A percentile compares a stretch with the other conserved stretches of the same genome.
These are phyloP conservation scores for Chrysotoxum bicinctum DNA, from an alignment of 2,888 invertebrate genomes.

Conservation along the genomic window DNA sequence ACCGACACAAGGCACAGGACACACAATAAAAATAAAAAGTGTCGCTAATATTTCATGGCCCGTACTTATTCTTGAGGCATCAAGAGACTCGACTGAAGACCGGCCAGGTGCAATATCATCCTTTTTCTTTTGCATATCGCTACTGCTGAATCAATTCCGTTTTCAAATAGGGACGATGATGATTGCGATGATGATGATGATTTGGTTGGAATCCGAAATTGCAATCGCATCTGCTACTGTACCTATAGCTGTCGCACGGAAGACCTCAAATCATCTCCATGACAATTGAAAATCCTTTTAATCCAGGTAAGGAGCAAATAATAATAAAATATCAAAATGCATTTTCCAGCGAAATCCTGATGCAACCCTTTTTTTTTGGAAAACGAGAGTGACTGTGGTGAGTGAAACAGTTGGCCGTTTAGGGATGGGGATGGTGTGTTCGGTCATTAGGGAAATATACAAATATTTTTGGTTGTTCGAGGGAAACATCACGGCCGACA, in stretches of 20 bases:
- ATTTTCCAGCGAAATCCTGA: constrained; percentile 31
- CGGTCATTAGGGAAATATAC: constrained; percentile 49
- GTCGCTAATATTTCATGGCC: constrained; percentile 70
- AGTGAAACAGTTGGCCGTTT: constrained; percentile 49
- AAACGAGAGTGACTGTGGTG: neutral
- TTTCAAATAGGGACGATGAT: neutral
- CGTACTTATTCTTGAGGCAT: constrained; percentile 54
- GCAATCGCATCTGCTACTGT: constrained; percentile 67
- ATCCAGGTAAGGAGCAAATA: constrained; percentile 10
- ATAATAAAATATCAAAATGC: constrained; percentile 34
- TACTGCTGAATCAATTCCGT: constrained; percentile 55
- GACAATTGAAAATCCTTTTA: constrained; percentile 58
- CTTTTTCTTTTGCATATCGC: constrained; percentile 71
- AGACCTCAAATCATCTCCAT: constrained; percentile 42
- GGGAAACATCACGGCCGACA: neutral
- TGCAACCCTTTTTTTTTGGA: constrained; percentile 46
- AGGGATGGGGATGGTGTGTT: constrained; percentile 28
- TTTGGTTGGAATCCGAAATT: constrained; percentile 44
- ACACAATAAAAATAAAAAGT: constrained; percentile 55
- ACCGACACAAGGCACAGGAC: constrained; percentile 24
- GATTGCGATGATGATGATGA: constrained; percentile 7
- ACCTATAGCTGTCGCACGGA: constrained; percentile 2
- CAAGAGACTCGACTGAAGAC: neutral
- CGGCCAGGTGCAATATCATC: constrained; percentile 66
- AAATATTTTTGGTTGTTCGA: constrained; percentile 20